Evolutionary conservation across 2,113 vertebrate species (phyloP).

Genomic region (Microtus richardsoni): DNA sequence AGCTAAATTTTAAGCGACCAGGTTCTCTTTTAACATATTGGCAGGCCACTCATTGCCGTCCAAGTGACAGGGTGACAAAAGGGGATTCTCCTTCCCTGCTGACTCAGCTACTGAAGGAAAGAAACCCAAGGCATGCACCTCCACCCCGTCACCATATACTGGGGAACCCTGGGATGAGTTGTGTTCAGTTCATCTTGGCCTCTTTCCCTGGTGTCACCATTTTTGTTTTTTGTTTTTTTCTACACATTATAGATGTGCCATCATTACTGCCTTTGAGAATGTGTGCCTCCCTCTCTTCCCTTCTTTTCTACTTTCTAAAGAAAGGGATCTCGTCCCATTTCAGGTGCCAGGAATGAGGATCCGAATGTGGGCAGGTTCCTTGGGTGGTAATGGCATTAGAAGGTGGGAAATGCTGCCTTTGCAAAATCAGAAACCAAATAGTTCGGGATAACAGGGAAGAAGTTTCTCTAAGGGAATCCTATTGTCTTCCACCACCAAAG

Average conservation of each 20-base stretch:
- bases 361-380: background rate
- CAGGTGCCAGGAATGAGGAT: background rate
- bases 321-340: constrained; percentile 26
- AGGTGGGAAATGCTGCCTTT: constrained; percentile 43
- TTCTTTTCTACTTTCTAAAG: constrained; percentile 36
- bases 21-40: background rate
- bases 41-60: background rate
- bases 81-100: background rate
- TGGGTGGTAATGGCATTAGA: background rate
- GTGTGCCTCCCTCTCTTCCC: background rate
- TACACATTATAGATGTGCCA: too few species aligned
- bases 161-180: too few species aligned
- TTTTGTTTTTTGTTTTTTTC: too few species aligned
- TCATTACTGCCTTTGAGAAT: background rate
- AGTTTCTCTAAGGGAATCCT: background rate
- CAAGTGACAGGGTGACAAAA: background rate
- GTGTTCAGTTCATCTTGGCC: background rate
- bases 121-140: background rate
- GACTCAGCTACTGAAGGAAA: background rate
- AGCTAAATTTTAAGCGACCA: background rate
- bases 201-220: background rate
- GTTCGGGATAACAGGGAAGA: background rate
- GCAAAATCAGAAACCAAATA: constrained; percentile 51
- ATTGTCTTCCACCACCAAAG: background rate
- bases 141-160: background rate